These are phyloP conservation scores for Anthoscopus minutus DNA, from an alignment of 2,113 vertebrate genomes.

Conservation along the genomic window DNA sequence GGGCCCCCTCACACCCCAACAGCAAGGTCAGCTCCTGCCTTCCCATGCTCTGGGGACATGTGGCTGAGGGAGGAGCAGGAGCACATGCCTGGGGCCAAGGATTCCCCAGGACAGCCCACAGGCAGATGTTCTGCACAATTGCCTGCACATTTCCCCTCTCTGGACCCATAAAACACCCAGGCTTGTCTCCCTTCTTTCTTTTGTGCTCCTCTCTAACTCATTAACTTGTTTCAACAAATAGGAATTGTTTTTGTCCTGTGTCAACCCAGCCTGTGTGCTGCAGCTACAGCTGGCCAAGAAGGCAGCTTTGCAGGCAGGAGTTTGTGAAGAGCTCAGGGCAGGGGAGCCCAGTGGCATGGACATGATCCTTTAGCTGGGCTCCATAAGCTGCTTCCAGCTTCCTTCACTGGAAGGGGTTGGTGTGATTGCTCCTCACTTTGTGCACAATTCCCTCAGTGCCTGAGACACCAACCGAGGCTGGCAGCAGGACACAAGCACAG, in stretches of 20 bases:
- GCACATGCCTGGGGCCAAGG: rapidly evolving
- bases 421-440: rapidly evolving
- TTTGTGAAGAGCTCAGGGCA: rapidly evolving
- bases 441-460: rapidly evolving
- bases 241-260: neutral
- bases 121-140: neutral
- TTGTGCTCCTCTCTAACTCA: neutral
- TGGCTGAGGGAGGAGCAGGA: neutral
- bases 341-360: rapidly evolving
- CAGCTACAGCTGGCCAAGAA: neutral
- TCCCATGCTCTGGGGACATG: neutral
- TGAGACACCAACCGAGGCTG: neutral
- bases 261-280: neutral
- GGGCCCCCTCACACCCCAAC: rapidly evolving
- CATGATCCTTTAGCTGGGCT: neutral
- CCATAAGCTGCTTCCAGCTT: neutral
- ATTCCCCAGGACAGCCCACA: neutral
- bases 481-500: neutral
- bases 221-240: neutral
- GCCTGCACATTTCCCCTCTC: neutral
- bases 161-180: neutral
- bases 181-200: neutral
- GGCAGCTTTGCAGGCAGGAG: neutral
- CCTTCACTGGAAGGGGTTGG: neutral
- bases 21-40: neutral